phyloP scores from a whole-genome alignment of 2,113 vertebrate genomes.

The Phodopus roborovskii region DNA sequence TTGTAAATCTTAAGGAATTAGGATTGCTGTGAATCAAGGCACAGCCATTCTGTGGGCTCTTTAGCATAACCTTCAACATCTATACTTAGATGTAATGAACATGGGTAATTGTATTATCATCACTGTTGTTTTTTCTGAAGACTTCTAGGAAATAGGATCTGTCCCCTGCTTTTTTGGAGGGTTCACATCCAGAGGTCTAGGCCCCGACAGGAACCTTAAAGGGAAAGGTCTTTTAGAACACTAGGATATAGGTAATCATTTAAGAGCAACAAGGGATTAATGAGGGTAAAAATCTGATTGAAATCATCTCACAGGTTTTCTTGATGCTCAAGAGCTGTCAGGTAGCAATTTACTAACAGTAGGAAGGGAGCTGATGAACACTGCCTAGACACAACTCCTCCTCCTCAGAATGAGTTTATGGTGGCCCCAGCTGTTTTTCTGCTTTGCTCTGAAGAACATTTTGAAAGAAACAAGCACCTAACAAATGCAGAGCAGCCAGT shows the following conservation, averaged over 20 bases:
- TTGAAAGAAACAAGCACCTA: neutral
- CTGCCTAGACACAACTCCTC: neutral
- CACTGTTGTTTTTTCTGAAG: neutral
- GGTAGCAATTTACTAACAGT: neutral
- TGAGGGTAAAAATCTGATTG: neutral
- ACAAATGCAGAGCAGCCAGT: neutral
- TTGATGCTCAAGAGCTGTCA: neutral
- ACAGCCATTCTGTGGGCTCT: neutral
- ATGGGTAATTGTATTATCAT: neutral
- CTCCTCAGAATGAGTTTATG: neutral
- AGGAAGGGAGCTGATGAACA: neutral
- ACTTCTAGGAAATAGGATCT: neutral
- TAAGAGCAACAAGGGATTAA: neutral
- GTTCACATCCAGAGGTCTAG: neutral
- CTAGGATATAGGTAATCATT: neutral
- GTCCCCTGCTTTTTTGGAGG: neutral
- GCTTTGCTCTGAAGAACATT: slow-evolving; percentile 25
- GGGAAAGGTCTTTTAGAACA: neutral
- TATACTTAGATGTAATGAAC: neutral
- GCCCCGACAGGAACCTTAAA: neutral
- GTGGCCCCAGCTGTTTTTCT: neutral
- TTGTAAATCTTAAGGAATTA: slow-evolving; percentile 27
- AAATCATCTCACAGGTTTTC: neutral
- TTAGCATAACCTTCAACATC: neutral
- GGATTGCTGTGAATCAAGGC: neutral